Percentiles rank a stretch among this genome's conserved stretches.
phyloP scores from a whole-genome alignment of 2,888 invertebrate species.

The Onchidella celtica region DNA sequence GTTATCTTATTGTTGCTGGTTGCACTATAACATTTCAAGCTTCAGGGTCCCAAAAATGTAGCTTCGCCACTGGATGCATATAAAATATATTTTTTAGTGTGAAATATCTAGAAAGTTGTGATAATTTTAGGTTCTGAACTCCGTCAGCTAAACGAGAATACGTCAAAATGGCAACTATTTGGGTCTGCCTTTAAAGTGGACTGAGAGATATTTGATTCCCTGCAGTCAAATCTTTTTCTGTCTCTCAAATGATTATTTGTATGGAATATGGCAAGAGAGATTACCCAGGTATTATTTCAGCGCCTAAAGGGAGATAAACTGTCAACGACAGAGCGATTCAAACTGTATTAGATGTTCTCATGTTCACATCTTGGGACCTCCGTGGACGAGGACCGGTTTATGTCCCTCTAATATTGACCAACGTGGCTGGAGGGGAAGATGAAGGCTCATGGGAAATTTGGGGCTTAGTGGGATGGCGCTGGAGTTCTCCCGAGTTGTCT shows the following conservation, averaged over 20 bases:
- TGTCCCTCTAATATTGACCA: slow-evolving; percentile 27
- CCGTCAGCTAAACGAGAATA: too few species aligned
- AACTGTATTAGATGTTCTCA: background rate
- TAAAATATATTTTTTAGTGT: too few species aligned
- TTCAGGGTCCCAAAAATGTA: too few species aligned
- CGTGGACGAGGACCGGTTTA: slow-evolving; percentile 18
- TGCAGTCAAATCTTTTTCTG: slow-evolving; percentile 21
- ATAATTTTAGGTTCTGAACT: too few species aligned
- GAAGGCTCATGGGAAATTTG: slow-evolving; percentile 28
- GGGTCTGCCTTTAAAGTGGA: too few species aligned
- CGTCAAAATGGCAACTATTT: too few species aligned
- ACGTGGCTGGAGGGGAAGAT: slow-evolving; percentile 18
- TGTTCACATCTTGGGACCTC: slow-evolving; percentile 16
- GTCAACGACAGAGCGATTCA: background rate
- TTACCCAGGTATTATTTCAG: slow-evolving; percentile 37
- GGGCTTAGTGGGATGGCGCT: background rate
- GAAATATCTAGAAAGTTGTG: too few species aligned
- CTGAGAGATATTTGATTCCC: too few species aligned
- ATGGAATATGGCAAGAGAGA: slow-evolving; percentile 23
- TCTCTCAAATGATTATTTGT: background rate
- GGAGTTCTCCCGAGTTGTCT: background rate
- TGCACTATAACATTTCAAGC: too few species aligned
- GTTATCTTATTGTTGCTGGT: too few species aligned
- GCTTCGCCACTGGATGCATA: too few species aligned
- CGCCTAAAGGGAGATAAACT: slow-evolving; percentile 36